These are phyloP conservation scores for Chondrosia reniformis DNA, from an alignment of 37 sponge, comb jelly and placozoan genomes.

Conservation along the genomic window DNA sequence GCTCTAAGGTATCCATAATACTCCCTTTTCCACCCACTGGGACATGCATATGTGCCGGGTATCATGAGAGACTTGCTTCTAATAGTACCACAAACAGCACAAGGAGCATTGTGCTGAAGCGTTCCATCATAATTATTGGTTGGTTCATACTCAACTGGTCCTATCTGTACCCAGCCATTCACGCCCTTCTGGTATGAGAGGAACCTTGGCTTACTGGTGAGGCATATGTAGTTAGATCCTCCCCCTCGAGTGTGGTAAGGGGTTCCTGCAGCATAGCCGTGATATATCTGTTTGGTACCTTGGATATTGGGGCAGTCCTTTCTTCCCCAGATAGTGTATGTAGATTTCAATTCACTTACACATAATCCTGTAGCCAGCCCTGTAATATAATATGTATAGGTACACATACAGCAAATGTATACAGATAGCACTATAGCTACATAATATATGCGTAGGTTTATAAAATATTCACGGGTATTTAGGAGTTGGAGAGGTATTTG, in stretches of 20 bases:
- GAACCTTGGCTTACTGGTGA: slow-evolving; percentile 3
- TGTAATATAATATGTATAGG: no score
- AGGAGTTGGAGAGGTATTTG: no score
- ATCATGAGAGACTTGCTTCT: not conserved
- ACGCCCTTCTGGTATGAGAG: not conserved
- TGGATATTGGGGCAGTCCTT: not conserved
- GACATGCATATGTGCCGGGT: not conserved
- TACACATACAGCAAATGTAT: no score
- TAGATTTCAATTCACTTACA: no score
- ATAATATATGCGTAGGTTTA: no score
- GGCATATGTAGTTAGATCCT: slow-evolving; percentile 16
- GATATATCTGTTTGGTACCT: not conserved
- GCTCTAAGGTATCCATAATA: slow-evolving; percentile 27
- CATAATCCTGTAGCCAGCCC: no score
- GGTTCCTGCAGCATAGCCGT: slow-evolving; percentile 23
- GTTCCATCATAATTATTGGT: no score
- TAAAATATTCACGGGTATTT: no score
- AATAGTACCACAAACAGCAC: slow-evolving; percentile 14
- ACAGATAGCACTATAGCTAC: no score
- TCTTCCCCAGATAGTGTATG: slow-evolving; percentile 17
- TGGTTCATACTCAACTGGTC: slow-evolving; percentile 5
- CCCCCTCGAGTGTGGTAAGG: slow-evolving; percentile 1
- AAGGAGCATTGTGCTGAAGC: slow-evolving; percentile 14
- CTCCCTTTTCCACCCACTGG: slow-evolving; percentile 11
- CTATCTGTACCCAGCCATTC: not conserved